These are phyloP conservation scores for Anseranas semipalmata DNA, from an alignment of 2,113 vertebrate genomes.

Conservation along the genomic window DNA sequence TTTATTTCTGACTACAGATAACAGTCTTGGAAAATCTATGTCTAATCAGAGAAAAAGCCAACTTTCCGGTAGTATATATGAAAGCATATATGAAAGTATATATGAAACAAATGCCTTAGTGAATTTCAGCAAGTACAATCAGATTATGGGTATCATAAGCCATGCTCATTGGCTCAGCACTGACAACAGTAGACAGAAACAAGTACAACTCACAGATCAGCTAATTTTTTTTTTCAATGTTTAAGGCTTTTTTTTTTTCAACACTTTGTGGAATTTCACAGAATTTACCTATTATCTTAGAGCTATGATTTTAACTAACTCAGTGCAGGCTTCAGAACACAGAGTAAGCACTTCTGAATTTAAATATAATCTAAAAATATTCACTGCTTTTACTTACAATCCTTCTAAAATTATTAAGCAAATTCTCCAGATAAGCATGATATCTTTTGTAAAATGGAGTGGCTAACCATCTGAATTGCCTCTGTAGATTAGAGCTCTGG, in stretches of 20 bases:
- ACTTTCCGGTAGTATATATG: not conserved
- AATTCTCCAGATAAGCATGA: not conserved
- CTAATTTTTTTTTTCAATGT: not conserved
- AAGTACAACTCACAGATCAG: not conserved
- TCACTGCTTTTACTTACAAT: not conserved
- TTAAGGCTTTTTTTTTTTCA: not conserved
- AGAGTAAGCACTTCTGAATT: not conserved
- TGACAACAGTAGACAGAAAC: not conserved
- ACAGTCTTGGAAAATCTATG: not conserved
- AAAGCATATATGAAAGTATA: too few relatives aligned
- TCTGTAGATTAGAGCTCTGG: not conserved
- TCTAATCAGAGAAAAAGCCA: not conserved
- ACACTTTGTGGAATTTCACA: not conserved
- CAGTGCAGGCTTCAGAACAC: not conserved
- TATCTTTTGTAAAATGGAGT: not conserved
- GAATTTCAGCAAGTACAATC: not conserved
- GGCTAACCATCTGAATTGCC: not conserved
- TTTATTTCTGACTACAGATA: not conserved
- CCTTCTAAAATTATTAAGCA: constrained; percentile 14
- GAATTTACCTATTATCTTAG: not conserved
- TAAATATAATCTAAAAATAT: not conserved
- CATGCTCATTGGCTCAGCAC: not conserved
- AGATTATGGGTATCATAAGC: not conserved
- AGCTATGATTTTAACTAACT: not conserved
- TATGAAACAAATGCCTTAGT: not conserved